Evolutionary conservation across 2,888 invertebrate genomes (phyloP).

Genomic region (Philaethria dido): DNA sequence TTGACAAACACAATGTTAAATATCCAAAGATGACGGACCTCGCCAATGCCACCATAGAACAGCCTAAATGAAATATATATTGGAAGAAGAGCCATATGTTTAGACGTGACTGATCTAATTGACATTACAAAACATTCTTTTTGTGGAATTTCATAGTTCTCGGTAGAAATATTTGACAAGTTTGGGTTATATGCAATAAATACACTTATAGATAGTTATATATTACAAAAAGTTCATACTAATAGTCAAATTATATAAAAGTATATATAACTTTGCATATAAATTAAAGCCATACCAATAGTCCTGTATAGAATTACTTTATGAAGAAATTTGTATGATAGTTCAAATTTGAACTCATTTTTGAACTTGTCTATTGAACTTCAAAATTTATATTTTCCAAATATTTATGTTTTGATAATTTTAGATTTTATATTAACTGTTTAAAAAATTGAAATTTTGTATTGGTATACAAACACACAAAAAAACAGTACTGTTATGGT

Average conservation of each 20-base stretch:
- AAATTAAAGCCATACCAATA: neutral
- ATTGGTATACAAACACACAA: no score
- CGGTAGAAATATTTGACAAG: neutral
- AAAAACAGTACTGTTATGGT: no score
- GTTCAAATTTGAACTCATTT: no score
- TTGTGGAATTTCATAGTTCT: neutral
- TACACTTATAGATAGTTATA: neutral
- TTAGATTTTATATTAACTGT: no score
- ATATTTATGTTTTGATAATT: no score
- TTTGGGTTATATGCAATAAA: conserved; percentile 4
- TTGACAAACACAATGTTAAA: conserved; percentile 96
- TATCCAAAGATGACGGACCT: conserved; percentile 98
- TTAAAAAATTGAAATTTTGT: no score
- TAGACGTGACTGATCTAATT: conserved; percentile 30
- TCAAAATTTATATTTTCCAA: no score
- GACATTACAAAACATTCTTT: conserved; percentile 14
- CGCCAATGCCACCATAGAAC: conserved; percentile 92
- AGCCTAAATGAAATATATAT: conserved; percentile 81
- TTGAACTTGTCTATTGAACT: no score
- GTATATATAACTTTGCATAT: neutral
- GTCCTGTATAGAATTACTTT: neutral
- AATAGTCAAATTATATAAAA: neutral
- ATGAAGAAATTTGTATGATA: no score
- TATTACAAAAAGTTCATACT: neutral
- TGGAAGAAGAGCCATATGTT: conserved; percentile 35